phyloP scores from a whole-genome alignment of 2,113 vertebrate genomes.

The Notothenia coriiceps region DNA sequence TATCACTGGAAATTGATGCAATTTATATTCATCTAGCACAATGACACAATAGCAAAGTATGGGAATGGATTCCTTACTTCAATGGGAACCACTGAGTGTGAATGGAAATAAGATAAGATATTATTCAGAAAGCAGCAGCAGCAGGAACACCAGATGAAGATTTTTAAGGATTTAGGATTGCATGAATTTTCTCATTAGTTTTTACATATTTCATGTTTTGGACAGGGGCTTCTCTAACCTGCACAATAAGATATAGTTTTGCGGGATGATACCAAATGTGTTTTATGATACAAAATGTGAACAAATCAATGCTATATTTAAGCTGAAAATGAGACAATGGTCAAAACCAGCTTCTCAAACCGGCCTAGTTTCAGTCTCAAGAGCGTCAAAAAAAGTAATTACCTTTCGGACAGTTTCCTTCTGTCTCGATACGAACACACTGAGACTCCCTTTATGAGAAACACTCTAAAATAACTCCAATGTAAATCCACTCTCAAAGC shows the following conservation, averaged over 20 bases:
- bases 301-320: neutral
- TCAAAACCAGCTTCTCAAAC: too few species aligned
- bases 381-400: too few species aligned
- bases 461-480: too few species aligned
- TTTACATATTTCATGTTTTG: neutral
- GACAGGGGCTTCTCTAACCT: neutral
- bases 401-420: too few species aligned
- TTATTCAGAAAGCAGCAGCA: constrained; percentile 48
- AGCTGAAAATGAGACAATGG: neutral
- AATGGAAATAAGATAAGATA: constrained; percentile 70
- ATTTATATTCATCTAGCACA: constrained; percentile 79
- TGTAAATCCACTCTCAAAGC: too few species aligned
- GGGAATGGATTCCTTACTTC: constrained; percentile 69
- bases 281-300: neutral
- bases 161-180: constrained; percentile 31
- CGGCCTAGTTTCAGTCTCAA: too few species aligned
- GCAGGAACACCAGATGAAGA: constrained; percentile 8
- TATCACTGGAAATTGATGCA: constrained; percentile 76
- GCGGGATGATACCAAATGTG: neutral
- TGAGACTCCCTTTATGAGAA: too few species aligned
- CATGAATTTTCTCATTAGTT: neutral
- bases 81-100: constrained; percentile 63
- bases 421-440: too few species aligned
- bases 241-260: neutral
- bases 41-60: constrained; percentile 62